phyloP scores from a whole-genome alignment of 2,888 invertebrate species.

The Hartigia nigra region DNA sequence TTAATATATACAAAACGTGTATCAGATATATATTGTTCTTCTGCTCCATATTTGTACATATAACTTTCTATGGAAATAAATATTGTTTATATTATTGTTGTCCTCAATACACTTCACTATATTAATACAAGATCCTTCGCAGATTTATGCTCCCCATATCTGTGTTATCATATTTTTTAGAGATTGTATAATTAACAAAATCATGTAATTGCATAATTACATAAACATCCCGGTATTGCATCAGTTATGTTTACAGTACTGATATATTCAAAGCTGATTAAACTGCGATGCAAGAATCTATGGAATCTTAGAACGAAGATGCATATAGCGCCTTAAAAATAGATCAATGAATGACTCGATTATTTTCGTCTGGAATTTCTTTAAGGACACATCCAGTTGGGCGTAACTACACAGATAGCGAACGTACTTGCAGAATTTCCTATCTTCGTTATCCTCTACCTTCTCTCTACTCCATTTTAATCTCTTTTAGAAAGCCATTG shows the following conservation, averaged over 20 bases:
- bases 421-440: background rate
- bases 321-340: background rate
- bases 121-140: background rate
- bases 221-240: background rate
- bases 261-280: background rate
- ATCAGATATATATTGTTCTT: background rate
- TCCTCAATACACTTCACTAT: background rate
- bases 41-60: background rate
- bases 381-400: slow-evolving; percentile 20
- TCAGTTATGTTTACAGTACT: background rate
- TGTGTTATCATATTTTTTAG: background rate
- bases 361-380: slow-evolving; percentile 40
- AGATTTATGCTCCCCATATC: background rate
- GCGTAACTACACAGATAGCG: background rate
- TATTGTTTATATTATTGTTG: background rate
- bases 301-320: background rate
- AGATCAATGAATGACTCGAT: slow-evolving; percentile 37
- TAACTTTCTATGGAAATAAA: background rate
- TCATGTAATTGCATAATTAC: background rate
- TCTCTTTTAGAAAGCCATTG: background rate
- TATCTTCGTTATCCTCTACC: background rate
- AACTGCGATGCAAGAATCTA: background rate
- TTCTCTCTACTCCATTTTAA: background rate
- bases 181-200: background rate
- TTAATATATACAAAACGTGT: background rate